Evolutionary conservation across 2,797 vertebrate genomes (phyloP).

Genomic region (Neoniphon sammara): DNA sequence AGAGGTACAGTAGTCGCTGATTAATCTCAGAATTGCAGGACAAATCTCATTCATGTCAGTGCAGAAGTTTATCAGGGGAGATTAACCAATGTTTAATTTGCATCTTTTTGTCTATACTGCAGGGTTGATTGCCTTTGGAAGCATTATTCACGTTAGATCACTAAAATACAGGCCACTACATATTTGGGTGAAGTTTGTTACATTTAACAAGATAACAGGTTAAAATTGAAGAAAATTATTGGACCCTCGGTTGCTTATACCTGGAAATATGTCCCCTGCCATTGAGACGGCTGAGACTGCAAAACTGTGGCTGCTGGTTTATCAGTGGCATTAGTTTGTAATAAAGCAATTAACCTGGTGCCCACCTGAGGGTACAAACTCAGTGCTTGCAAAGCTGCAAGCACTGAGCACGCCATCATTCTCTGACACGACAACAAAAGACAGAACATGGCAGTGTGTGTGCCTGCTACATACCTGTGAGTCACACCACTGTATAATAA

Average conservation of each 20-base stretch:
- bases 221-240: no score
- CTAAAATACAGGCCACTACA: background rate
- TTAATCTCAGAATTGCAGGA: constrained; percentile 20
- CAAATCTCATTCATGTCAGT: constrained; percentile 16
- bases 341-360: constrained; percentile 37
- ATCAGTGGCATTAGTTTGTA: constrained; percentile 38
- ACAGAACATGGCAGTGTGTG: constrained; percentile 33
- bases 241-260: no score
- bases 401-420: constrained; percentile 22
- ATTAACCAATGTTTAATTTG: background rate
- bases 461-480: constrained; percentile 43
- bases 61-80: constrained; percentile 13
- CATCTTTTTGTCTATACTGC: background rate
- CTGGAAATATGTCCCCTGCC: constrained; percentile 1
- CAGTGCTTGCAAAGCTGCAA: constrained; percentile 21
- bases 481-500: constrained; percentile 48
- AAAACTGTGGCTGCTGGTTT: constrained; percentile 23
- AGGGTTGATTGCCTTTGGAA: background rate
- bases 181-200: no score
- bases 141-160: background rate
- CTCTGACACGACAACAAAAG: constrained; percentile 41
- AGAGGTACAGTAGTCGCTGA: constrained; percentile 11
- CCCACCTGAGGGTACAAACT: constrained; percentile 27
- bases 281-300: constrained; percentile 10
- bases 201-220: background rate